A percentile compares a stretch with the other conserved stretches of the same genome.
phyloP scores from a whole-genome alignment of 37 sponge, comb jelly and placozoan genomes.

The Theonella swinhoei region DNA sequence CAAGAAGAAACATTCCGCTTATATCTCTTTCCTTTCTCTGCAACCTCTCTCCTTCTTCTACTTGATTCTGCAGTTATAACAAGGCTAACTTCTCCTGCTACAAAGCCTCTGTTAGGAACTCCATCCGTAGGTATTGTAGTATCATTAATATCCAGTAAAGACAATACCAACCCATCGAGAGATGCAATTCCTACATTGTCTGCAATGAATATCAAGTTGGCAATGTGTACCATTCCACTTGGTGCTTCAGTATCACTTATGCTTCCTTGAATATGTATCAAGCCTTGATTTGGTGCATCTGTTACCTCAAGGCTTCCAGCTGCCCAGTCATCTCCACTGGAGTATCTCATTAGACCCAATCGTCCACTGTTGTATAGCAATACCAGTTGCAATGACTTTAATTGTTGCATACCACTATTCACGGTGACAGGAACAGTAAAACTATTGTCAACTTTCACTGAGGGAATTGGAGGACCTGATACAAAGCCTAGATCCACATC shows the following conservation, averaged over 20 bases:
- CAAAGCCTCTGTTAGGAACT: conserved; percentile 24
- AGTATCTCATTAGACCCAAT: conserved; percentile 4
- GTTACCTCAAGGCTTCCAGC: not conserved
- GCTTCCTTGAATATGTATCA: conserved; percentile 23
- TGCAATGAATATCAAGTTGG: conserved; percentile 39
- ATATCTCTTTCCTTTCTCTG: not conserved
- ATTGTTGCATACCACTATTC: conserved; percentile 54
- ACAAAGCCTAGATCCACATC: conserved; percentile 74
- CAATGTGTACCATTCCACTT: conserved; percentile 45
- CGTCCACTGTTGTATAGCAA: conserved; percentile 33
- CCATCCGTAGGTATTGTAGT: not conserved
- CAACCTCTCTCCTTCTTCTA: conserved; percentile 10
- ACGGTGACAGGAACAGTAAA: conserved; percentile 65
- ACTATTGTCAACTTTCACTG: conserved; percentile 13
- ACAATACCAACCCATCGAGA: conserved; percentile 29
- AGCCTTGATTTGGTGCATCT: not conserved
- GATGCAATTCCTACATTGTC: conserved; percentile 21
- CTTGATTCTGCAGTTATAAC: not conserved
- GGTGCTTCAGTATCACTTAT: not conserved
- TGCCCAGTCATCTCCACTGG: conserved; percentile 17
- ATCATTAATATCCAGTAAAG: conserved; percentile 17
- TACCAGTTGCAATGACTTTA: conserved; percentile 33
- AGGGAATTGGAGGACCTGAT: conserved; percentile 66
- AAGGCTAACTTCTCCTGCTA: conserved; percentile 55
- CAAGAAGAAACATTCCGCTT: conserved; percentile 6